phyloP scores from a whole-genome alignment of 2,888 invertebrate genomes.

The Latheticus oryzae region DNA sequence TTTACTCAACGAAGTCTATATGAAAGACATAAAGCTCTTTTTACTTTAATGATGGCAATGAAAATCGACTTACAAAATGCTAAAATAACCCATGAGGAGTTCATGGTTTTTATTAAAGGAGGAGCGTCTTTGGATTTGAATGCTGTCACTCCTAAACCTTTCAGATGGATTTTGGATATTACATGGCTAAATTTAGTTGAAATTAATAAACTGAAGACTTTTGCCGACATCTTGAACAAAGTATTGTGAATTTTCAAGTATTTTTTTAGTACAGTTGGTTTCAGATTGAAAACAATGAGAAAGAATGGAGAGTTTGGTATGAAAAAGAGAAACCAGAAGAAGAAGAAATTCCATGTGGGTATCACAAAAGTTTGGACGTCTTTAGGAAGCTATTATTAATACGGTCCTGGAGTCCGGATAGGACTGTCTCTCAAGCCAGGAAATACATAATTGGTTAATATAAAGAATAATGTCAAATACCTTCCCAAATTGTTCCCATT shows the following conservation, averaged over 20 bases:
- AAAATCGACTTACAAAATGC: constrained; percentile 92
- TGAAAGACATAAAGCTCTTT: constrained; percentile 91
- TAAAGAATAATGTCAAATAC: too few relatives aligned
- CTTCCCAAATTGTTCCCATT: background rate
- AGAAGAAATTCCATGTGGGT: constrained; percentile 90
- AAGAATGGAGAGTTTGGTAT: constrained; percentile 91
- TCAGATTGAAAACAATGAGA: constrained; percentile 88
- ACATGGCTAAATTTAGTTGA: constrained; percentile 97
- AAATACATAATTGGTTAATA: constrained; percentile 84
- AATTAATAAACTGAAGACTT: constrained; percentile 85
- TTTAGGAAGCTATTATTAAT: constrained; percentile 88
- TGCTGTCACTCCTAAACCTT: constrained; percentile 92
- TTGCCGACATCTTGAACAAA: constrained; percentile 82
- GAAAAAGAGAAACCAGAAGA: constrained; percentile 94
- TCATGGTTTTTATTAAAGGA: constrained; percentile 95
- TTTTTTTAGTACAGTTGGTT: too few relatives aligned
- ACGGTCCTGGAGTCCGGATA: constrained; percentile 94
- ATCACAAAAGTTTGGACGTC: constrained; percentile 85
- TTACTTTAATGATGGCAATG: constrained; percentile 93
- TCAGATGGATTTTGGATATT: constrained; percentile 94
- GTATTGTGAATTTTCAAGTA: constrained; percentile 61
- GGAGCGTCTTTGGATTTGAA: constrained; percentile 95
- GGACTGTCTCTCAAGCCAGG: constrained; percentile 92
- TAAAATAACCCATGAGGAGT: constrained; percentile 88
- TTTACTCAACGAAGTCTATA: constrained; percentile 93